A percentile compares a stretch with the other conserved stretches of the same genome.
These are phyloP conservation scores for Silurus aristotelis DNA, from an alignment of 2,797 vertebrate species.

Conservation along the genomic window DNA sequence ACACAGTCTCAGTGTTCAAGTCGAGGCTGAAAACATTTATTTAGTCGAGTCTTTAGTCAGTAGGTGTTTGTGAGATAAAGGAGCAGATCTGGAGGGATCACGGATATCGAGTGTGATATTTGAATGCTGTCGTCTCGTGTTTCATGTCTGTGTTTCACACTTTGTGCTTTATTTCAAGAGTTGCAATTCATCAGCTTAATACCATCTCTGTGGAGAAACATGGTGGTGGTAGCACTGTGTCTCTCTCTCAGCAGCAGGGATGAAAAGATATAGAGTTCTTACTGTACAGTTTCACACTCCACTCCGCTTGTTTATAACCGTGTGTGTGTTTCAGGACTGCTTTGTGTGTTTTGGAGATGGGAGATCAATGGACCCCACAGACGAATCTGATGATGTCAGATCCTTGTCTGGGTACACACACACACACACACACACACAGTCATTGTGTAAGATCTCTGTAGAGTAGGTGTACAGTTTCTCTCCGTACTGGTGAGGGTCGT, in stretches of 20 bases:
- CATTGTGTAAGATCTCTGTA: neutral
- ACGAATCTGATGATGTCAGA: slow-evolving; percentile 10
- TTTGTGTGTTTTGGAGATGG: neutral
- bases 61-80: too few relatives aligned
- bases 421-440: neutral
- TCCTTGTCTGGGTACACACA: neutral
- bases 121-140: too few relatives aligned
- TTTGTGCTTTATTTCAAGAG: too few relatives aligned
- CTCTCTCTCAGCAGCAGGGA: too few relatives aligned
- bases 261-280: neutral
- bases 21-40: too few relatives aligned
- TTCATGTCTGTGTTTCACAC: too few relatives aligned
- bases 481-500: neutral
- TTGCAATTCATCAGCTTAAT: too few relatives aligned
- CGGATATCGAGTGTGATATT: too few relatives aligned
- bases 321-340: neutral
- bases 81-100: too few relatives aligned
- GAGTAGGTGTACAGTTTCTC: neutral
- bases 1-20: too few relatives aligned
- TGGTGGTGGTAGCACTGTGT: neutral
- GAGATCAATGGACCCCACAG: slow-evolving; percentile 3
- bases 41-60: too few relatives aligned
- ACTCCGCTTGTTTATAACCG: neutral
- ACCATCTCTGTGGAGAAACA: too few relatives aligned
- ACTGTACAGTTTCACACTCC: neutral